Evolutionary conservation across 1,140 invertebrate species (phyloP), one percentile per base, ranked within the genome.

Genomic region (Liolophura sinensis): DNA sequence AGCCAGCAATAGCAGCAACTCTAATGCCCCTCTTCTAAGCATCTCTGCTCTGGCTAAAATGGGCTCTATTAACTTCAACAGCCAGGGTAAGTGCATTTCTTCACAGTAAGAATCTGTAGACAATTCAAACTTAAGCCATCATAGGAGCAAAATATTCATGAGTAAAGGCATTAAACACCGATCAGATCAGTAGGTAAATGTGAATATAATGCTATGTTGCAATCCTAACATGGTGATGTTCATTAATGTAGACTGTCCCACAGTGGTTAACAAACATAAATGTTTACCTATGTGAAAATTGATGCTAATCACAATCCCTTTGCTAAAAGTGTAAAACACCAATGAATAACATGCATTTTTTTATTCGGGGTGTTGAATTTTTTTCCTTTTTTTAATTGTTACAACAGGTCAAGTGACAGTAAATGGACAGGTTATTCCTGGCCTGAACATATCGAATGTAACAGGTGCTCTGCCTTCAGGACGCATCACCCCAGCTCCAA

Each of bases 21-120:
- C 82, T n/a, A 89, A 89, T 78, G 91, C 81, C 90, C 92, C 49
- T 89, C 66, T 77, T 55, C 93, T 93, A 79, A 96, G 95, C 86
- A 86, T 95, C 61, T 92, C 94, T 79, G 92, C 92, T 20, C 88
- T 95, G 61, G 93, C 93, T 58, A 95, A 95, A 84, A 86, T 95
- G 49, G 92, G 92, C 74, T 86, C 73, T 55, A 46, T 20, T n/a
- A 31, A 20, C 12, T 62, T 62, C 20, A 59, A 25, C 46, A 11
- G 22, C 4, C n/a, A 59, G n/a, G 57, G 57, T 59, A 59, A 59
- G 57, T 59, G n/a, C 16, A 7, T 27, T 58, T 27, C 18, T 24
- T 1, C 18, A 22, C 22, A 6, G 7, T 18, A 27, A 58, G 20
- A 27, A 6, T 58, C 22, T 40, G 31, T 3, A n/a, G n/a, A n/a